These are phyloP conservation scores for Propithecus perrieri DNA, from an alignment of 2,797 vertebrate genomes.

Conservation along the genomic window DNA sequence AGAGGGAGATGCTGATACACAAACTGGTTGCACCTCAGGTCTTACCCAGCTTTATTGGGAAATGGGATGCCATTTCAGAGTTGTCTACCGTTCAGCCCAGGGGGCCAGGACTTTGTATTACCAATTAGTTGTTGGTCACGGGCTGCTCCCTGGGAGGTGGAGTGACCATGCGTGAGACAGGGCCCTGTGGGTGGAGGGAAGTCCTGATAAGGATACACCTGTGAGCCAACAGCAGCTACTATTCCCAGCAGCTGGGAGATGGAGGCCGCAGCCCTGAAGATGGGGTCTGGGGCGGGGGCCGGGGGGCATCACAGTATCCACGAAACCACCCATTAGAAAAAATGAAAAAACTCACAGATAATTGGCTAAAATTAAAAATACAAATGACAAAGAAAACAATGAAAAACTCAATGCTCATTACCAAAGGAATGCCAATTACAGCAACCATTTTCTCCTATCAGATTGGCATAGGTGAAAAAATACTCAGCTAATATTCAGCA, in stretches of 20 bases:
- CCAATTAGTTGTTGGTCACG: not conserved
- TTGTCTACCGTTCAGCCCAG: not conserved
- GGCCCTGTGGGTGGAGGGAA: not conserved
- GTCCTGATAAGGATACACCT: not conserved
- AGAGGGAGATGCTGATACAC: not conserved
- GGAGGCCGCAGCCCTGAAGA: not conserved
- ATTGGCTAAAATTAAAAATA: not conserved
- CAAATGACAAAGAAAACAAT: not conserved
- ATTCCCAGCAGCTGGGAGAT: not conserved
- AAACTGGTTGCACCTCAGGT: not conserved
- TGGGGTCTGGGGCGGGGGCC: fast-evolving
- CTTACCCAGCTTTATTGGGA: not conserved
- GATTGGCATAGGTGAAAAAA: not conserved
- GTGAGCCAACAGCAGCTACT: not conserved
- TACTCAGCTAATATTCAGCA: not conserved
- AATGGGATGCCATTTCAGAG: not conserved
- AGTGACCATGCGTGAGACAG: not conserved
- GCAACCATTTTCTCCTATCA: not conserved
- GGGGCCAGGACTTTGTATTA: not conserved
- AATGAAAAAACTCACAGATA: not conserved
- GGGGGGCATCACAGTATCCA: not conserved
- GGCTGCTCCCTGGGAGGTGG: not conserved
- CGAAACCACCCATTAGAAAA: not conserved
- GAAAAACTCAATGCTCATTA: not conserved
- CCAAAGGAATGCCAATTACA: not conserved